phyloP scores from a whole-genome alignment of 2,888 invertebrate genomes.

The Crioceris asparagi region DNA sequence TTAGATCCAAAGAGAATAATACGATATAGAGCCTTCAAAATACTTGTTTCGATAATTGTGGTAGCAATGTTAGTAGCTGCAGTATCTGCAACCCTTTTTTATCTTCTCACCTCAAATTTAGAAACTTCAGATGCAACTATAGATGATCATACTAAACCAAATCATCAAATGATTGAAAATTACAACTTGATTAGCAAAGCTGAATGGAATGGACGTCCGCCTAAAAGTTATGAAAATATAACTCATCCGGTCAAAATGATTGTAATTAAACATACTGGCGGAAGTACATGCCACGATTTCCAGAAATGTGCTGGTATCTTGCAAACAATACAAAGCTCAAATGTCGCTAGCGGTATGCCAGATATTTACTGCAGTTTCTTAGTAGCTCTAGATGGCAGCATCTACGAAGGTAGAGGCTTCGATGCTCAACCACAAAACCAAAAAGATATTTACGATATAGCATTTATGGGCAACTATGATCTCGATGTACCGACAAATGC shows the following conservation, averaged over 20 bases:
- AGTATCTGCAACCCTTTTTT: too few relatives aligned
- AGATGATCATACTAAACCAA: too few relatives aligned
- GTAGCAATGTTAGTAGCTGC: too few relatives aligned
- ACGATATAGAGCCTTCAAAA: too few relatives aligned
- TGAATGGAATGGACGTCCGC: slow-evolving; percentile 51
- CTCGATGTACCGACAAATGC: slow-evolving; percentile 24
- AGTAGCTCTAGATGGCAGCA: slow-evolving; percentile 65
- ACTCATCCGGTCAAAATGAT: slow-evolving; percentile 23
- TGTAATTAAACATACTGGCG: slow-evolving; percentile 41
- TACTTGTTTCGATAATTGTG: too few relatives aligned
- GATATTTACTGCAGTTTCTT: slow-evolving; percentile 43
- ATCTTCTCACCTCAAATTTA: too few relatives aligned
- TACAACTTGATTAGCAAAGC: too few relatives aligned
- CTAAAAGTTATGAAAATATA: slow-evolving; percentile 17
- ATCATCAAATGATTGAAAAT: too few relatives aligned
- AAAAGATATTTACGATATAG: slow-evolving; percentile 17
- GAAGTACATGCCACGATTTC: slow-evolving; percentile 35
- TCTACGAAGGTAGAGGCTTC: slow-evolving; percentile 52
- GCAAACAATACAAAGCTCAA: slow-evolving; percentile 39
- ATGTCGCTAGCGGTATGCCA: slow-evolving; percentile 26
- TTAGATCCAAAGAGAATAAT: too few relatives aligned
- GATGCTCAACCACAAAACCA: slow-evolving; percentile 25
- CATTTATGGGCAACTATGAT: slow-evolving; percentile 18
- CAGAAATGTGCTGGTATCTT: slow-evolving; percentile 40
- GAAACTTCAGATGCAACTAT: too few relatives aligned